A percentile compares a stretch with the other conserved stretches of the same genome.
Evolutionary conservation across 1,140 invertebrate genomes (phyloP).

Genomic region (Penaeus japonicus): DNA sequence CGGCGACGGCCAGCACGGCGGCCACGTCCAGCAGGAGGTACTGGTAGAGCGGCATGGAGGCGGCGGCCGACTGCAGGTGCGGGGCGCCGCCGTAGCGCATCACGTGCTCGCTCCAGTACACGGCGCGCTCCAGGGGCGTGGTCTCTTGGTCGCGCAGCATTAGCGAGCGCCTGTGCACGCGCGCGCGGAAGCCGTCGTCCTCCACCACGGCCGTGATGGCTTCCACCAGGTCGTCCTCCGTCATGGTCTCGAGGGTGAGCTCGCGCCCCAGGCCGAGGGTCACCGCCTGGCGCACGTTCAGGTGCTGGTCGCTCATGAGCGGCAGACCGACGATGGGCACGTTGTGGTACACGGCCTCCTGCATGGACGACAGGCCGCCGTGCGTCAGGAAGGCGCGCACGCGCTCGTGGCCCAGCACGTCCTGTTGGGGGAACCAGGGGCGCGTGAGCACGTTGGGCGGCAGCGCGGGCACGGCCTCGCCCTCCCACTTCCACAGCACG

Average conservation of each 20-base stretch:
- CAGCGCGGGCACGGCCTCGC: conserved; percentile 31
- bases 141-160: conserved; percentile 56
- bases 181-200: conserved; percentile 24
- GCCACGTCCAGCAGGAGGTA: conserved; percentile 54
- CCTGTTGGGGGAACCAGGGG: conserved; percentile 60
- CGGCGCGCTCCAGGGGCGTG: conserved; percentile 33
- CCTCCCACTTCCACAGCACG: conserved; percentile 60
- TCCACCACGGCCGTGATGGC: conserved; percentile 47
- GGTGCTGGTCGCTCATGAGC: conserved; percentile 71
- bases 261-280: conserved; percentile 68
- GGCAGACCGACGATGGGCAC: conserved; percentile 77
- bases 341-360: conserved; percentile 76
- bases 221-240: conserved; percentile 31
- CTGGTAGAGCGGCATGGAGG: conserved; percentile 39
- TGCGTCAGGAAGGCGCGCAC: conserved; percentile 73
- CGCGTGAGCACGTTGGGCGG: conserved; percentile 57
- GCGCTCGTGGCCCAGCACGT: conserved; percentile 55
- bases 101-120: conserved; percentile 69
- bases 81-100: conserved; percentile 67
- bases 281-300: conserved; percentile 61
- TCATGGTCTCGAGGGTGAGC: conserved; percentile 42
- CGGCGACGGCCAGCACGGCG: conserved; percentile 18
- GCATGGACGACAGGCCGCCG: conserved; percentile 74
- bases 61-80: conserved; percentile 64
- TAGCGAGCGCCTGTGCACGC: conserved; percentile 23